Percentiles rank a stretch among this genome's conserved stretches.
phyloP scores from a whole-genome alignment of 2,888 invertebrate genomes.

The Metallyticus violacea region DNA sequence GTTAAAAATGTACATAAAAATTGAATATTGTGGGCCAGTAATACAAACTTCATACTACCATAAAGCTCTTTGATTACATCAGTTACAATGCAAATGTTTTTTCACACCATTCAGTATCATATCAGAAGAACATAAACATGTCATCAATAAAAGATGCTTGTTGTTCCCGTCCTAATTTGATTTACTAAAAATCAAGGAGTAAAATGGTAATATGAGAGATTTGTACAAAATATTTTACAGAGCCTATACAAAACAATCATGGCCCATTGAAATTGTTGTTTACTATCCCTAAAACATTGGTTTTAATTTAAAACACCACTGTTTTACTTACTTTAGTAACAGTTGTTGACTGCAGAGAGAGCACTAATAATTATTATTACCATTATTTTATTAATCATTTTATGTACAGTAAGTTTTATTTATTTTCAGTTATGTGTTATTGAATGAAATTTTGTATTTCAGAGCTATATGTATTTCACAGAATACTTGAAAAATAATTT shows the following conservation, averaged over 20 bases:
- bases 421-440: neutral
- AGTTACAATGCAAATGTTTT: neutral
- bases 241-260: neutral
- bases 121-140: neutral
- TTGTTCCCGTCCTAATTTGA: neutral
- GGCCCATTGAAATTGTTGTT: neutral
- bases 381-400: too few relatives aligned
- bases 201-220: neutral
- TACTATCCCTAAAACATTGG: neutral
- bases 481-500: neutral
- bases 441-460: neutral
- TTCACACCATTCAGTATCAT: neutral
- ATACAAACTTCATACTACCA: neutral
- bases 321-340: neutral
- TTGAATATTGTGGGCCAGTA: neutral
- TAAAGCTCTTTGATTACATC: neutral
- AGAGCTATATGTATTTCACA: neutral
- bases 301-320: neutral
- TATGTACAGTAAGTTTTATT: neutral
- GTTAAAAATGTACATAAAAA: neutral
- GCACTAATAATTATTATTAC: neutral
- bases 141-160: neutral
- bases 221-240: neutral
- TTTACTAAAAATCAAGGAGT: neutral
- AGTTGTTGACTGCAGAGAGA: neutral